These are phyloP conservation scores for Venusia cambrica DNA, from an alignment of 2,888 invertebrate genomes.

Conservation along the genomic window DNA sequence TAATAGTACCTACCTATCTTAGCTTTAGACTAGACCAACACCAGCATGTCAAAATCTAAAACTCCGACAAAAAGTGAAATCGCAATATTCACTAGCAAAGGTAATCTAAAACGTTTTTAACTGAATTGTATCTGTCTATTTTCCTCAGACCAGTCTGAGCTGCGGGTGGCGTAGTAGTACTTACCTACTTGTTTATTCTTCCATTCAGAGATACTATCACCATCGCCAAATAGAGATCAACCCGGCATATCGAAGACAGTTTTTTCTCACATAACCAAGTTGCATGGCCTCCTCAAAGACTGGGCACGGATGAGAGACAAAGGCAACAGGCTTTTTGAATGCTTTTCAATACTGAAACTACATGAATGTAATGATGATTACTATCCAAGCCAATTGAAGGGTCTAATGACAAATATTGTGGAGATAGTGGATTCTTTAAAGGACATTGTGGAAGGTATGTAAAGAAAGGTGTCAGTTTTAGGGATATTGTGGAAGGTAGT, in stretches of 20 bases:
- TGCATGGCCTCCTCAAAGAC: constrained; percentile 52
- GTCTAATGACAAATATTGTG: constrained; percentile 49
- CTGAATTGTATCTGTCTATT: too few species aligned
- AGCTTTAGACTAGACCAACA: not conserved
- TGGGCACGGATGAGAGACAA: constrained; percentile 58
- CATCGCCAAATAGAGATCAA: constrained; percentile 57
- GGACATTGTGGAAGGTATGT: constrained; percentile 57
- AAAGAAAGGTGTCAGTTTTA: too few species aligned
- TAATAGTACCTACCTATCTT: too few species aligned
- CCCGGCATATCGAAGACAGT: constrained; percentile 62
- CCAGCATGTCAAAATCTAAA: constrained; percentile 56
- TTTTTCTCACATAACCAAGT: constrained; percentile 56
- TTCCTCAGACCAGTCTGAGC: too few species aligned
- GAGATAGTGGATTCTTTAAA: constrained; percentile 47
- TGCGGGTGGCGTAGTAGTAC: too few species aligned
- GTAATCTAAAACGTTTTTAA: constrained; percentile 39
- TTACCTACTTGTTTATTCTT: constrained; percentile 19
- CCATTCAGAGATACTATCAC: constrained; percentile 58
- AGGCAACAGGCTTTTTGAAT: constrained; percentile 53
- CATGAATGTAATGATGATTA: constrained; percentile 57
- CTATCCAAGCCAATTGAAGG: constrained; percentile 55
- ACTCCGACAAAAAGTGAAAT: constrained; percentile 43
- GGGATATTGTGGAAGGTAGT: too few species aligned
- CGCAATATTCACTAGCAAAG: constrained; percentile 46
- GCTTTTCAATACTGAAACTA: constrained; percentile 53